Percentiles rank a stretch among this genome's conserved stretches.
Conservation (phyloP, 2,113 vertebrate species). For the Phalacrocorax carbo region DNA sequence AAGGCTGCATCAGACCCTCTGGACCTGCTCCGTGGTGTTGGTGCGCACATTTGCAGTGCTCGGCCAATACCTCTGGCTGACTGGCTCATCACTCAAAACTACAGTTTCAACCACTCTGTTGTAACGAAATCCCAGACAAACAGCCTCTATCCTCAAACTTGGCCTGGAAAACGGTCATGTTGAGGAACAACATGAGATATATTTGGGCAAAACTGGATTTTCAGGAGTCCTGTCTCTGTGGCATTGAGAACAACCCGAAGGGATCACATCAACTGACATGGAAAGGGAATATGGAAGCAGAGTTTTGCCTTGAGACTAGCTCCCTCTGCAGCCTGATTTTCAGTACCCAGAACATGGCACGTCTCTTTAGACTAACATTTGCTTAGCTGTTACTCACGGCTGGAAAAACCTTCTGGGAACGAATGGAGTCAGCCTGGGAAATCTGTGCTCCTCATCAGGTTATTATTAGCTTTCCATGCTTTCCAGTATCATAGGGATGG, state of each 20-base stretch:
- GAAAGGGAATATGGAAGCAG: rapidly evolving
- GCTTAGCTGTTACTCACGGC: not conserved
- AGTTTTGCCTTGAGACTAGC: constrained; percentile 7
- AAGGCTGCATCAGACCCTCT: not conserved
- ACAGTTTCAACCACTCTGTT: not conserved
- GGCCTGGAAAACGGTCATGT: not conserved
- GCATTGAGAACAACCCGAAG: not conserved
- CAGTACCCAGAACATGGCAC: not conserved
- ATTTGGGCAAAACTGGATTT: not conserved
- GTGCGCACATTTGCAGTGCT: not conserved
- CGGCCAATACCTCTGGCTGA: not conserved
- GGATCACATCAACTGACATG: not conserved
- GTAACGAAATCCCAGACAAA: not conserved
- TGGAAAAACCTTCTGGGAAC: not conserved
- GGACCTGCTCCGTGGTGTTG: not conserved
- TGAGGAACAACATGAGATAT: not conserved
- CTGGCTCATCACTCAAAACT: not conserved
- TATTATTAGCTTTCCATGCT: not conserved
- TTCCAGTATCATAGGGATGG: rapidly evolving
- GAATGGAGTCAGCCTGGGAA: not conserved
- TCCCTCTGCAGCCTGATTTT: constrained; percentile 37
- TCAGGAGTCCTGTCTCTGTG: not conserved
- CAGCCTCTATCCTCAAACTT: not conserved
- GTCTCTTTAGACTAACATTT: not conserved
- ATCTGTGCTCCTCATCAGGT: not conserved